Evolutionary conservation across 2,888 invertebrate species (phyloP), one percentile per base, ranked within the genome.

Genomic region (Diplolepis rosae): DNA sequence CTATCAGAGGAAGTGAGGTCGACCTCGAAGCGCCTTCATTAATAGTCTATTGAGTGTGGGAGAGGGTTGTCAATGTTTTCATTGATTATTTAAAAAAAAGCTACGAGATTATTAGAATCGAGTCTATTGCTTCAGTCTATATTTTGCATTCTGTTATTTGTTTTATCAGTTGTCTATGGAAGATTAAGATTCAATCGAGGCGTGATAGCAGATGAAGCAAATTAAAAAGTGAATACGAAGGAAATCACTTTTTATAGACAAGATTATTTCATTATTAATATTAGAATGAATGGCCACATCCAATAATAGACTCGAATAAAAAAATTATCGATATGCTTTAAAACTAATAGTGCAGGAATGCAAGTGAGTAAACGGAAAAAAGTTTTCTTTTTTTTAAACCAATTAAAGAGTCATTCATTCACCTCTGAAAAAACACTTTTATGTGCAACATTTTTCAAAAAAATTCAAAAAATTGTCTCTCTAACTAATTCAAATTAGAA

Each of bases 1-100:
- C 87, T 88, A 88, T 88, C 88, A 82, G 81, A 87, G 88, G 88
- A 88, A 88, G 88, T 86, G 87, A 84, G 88, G 88, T 88, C 88
- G 84, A 88, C 83, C 85, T 84, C 84, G 68, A 66, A 75, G 77
- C 70, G 67, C 52, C 61, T 61, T 61, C 61, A 61, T 61, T 61
- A 61, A 61, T 61, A 42, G 61, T 61, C 61, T 61, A 61, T 61
- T 61, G 39, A 39, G 39, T 15, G 39, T 61, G 27, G 61, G 39
- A 39, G 61, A 39, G 35, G 39, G 7, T 39, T 61, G 24, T 24
- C 22, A 39, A 35, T 27, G 27, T 61, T 42, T 61, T 61, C 61
- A 61, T 61, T 61, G 61, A 61, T 61, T 61, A 39, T 61, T 24
- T 61, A 35, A 61, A 39, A 61, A 61, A 61, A 61, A 61, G n/a